These are phyloP conservation scores for Sarcophilus harrisii DNA, from an alignment of 2,797 vertebrate species.

Conservation along the genomic window DNA sequence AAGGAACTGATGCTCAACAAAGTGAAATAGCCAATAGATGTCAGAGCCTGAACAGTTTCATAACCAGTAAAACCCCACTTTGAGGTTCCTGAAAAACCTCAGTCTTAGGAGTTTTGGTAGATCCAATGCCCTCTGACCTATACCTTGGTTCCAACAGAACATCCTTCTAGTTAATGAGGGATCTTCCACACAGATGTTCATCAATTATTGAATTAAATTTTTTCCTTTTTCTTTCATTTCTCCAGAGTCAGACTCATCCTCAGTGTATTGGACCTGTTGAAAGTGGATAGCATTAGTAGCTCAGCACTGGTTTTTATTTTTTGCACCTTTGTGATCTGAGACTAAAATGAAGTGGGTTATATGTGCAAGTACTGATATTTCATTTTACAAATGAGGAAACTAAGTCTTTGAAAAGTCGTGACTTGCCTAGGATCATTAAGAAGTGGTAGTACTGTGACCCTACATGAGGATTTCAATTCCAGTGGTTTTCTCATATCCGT, in stretches of 20 bases:
- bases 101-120: neutral
- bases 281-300: neutral
- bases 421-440: neutral
- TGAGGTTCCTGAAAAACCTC: neutral
- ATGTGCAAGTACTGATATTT: neutral
- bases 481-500: neutral
- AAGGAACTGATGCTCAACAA: conserved; percentile 26
- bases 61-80: neutral
- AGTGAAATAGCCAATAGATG: neutral
- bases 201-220: neutral
- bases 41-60: neutral
- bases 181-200: neutral
- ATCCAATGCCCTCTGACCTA: neutral
- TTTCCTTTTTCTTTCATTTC: neutral
- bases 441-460: neutral
- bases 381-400: neutral
- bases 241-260: neutral
- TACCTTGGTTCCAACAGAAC: neutral
- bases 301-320: neutral
- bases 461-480: neutral
- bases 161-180: neutral
- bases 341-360: neutral
- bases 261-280: neutral
- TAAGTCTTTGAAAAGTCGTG: neutral
- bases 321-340: neutral